Percentiles rank a stretch among this genome's conserved stretches.
Evolutionary conservation across 2,113 vertebrate species (phyloP).

Genomic region (Dissostichus mawsoni): DNA sequence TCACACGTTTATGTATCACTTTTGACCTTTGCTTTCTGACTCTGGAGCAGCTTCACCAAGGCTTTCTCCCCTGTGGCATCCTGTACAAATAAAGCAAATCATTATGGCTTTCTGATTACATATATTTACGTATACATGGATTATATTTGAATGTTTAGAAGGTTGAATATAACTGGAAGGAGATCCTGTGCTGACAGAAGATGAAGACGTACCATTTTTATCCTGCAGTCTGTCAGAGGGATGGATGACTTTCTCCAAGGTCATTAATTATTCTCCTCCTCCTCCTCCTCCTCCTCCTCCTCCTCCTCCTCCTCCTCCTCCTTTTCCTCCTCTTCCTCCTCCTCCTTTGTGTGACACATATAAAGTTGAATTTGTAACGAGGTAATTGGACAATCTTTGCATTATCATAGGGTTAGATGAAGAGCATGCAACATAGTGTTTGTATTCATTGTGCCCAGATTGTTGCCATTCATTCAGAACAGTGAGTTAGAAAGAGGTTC

Average conservation of each 20-base stretch:
- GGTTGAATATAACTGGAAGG: not conserved
- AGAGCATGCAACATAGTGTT: not conserved
- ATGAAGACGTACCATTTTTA: slow-evolving; percentile 23
- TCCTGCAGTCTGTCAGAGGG: slow-evolving; percentile 36
- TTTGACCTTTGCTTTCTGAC: too few relatives aligned
- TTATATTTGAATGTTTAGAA: not conserved
- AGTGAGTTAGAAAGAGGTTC: not conserved
- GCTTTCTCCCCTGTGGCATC: too few relatives aligned
- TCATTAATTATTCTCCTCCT: slow-evolving; percentile 67
- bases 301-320: too few relatives aligned
- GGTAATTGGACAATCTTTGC: not conserved
- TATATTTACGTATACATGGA: too few relatives aligned
- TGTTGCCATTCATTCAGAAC: slow-evolving; percentile 4
- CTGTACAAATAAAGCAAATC: too few relatives aligned
- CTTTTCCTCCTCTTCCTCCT: too few relatives aligned
- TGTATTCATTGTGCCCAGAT: not conserved
- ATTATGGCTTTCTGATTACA: too few relatives aligned
- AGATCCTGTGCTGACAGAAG: not conserved
- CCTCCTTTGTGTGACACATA: slow-evolving; percentile 7
- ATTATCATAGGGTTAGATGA: not conserved
- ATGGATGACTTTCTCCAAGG: slow-evolving; percentile 67
- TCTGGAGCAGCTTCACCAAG: too few relatives aligned
- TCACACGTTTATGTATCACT: too few relatives aligned
- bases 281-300: too few relatives aligned
- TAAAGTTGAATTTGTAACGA: not conserved